phyloP scores from a whole-genome alignment of 2,797 vertebrate genomes.

The Melopsittacus undulatus region DNA sequence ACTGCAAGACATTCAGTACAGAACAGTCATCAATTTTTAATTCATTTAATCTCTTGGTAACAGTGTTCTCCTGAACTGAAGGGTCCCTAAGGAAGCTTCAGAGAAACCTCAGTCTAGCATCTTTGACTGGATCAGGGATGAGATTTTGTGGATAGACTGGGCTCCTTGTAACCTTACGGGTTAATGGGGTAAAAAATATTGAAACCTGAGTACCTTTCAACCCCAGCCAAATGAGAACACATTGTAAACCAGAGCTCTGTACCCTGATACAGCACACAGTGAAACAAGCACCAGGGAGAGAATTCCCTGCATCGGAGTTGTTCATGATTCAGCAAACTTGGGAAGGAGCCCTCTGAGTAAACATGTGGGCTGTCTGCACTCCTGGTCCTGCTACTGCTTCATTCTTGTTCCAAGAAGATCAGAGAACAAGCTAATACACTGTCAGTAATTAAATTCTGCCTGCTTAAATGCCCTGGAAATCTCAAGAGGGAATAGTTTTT shows the following conservation, averaged over 20 bases:
- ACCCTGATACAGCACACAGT: conserved; percentile 17
- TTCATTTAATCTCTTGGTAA: conserved; percentile 75
- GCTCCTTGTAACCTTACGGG: conserved; percentile 4
- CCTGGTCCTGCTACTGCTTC: conserved; percentile 15
- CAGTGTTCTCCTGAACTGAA: conserved; percentile 72
- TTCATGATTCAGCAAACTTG: conserved; percentile 54
- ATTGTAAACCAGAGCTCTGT: background rate
- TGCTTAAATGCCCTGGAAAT: conserved; percentile 21
- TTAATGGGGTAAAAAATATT: conserved; percentile 33
- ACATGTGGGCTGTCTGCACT: background rate
- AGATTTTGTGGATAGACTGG: conserved; percentile 16
- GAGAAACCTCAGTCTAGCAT: conserved; percentile 57
- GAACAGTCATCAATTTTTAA: conserved; percentile 80
- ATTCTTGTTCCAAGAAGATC: conserved; percentile 6
- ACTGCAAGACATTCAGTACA: conserved; percentile 70
- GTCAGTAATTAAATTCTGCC: conserved; percentile 48
- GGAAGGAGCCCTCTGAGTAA: conserved; percentile 45
- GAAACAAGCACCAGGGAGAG: conserved; percentile 10
- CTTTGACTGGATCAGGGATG: conserved; percentile 29
- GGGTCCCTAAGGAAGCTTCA: conserved; percentile 68
- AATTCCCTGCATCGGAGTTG: conserved; percentile 21
- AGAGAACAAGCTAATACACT: conserved; percentile 17
- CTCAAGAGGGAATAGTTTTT: conserved; percentile 18
- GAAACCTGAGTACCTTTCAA: conserved; percentile 51
- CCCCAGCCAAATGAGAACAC: conserved; percentile 23